Percentiles rank a stretch among this genome's conserved stretches.
These are phyloP conservation scores for Agrotis segetum DNA, from an alignment of 2,888 invertebrate genomes.

Conservation along the genomic window DNA sequence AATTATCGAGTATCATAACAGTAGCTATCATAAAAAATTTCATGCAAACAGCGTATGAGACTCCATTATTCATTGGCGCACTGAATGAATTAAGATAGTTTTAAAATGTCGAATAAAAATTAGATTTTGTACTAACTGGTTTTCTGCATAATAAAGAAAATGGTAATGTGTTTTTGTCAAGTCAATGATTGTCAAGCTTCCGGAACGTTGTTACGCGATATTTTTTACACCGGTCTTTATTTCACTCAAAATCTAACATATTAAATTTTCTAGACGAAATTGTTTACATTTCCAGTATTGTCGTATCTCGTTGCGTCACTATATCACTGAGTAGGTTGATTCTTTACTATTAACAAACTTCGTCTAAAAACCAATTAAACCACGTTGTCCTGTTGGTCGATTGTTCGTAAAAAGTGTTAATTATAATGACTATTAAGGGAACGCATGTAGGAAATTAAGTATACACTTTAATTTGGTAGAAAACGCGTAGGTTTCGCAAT, in stretches of 20 bases:
- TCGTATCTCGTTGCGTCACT: too few species aligned
- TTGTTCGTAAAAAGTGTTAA: conserved; percentile 5
- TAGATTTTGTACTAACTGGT: not conserved
- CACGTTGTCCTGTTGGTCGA: conserved; percentile 1
- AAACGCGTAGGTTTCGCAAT: not conserved
- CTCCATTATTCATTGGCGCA: conserved; percentile 48
- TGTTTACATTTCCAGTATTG: too few species aligned
- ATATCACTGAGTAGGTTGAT: not conserved
- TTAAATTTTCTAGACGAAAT: too few species aligned
- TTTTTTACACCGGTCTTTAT: too few species aligned
- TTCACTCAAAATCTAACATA: too few species aligned
- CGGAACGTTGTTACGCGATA: too few species aligned
- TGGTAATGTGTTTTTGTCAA: too few species aligned
- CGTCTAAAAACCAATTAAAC: not conserved
- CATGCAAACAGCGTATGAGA: conserved; percentile 47
- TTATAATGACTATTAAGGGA: not conserved
- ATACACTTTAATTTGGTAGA: not conserved
- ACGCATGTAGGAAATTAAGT: not conserved
- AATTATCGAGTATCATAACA: conserved; percentile 18
- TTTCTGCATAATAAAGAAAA: too few species aligned
- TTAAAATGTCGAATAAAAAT: conserved; percentile 28
- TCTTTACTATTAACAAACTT: conserved; percentile 6
- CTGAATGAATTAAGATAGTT: conserved; percentile 32
- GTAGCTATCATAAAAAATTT: conserved; percentile 21
- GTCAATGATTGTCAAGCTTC: too few species aligned